phyloP scores from a whole-genome alignment of 2,113 vertebrate genomes.

The Isurus oxyrinchus region DNA sequence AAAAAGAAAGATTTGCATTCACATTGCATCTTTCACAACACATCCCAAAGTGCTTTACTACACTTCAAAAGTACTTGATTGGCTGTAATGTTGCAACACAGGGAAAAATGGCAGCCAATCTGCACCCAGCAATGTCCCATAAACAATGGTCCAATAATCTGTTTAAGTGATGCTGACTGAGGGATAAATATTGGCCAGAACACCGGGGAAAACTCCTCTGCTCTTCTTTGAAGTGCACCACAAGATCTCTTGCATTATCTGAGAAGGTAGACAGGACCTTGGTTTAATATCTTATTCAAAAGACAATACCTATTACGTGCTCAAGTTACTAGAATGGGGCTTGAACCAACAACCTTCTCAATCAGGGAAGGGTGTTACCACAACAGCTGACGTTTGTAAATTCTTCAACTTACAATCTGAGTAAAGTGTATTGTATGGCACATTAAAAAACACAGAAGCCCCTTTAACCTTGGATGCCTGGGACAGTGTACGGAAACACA shows the following conservation, averaged over 20 bases:
- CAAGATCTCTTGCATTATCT: not conserved
- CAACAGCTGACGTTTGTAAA: not conserved
- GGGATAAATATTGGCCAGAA: not conserved
- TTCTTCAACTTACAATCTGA: not conserved
- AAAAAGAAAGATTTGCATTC: not conserved
- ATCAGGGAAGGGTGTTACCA: not conserved
- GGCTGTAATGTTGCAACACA: not conserved
- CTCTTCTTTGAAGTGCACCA: not conserved
- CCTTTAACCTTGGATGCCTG: not conserved
- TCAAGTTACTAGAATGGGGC: not conserved
- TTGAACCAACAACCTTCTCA: not conserved
- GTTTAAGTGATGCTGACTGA: not conserved
- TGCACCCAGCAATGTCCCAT: not conserved
- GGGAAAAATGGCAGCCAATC: not conserved
- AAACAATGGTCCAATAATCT: not conserved
- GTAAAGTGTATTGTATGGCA: not conserved
- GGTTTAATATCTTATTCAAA: not conserved
- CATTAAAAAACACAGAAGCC: not conserved
- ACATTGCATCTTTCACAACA: not conserved
- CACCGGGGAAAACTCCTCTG: not conserved
- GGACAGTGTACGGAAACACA: not conserved
- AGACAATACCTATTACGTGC: not conserved
- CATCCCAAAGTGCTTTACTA: not conserved
- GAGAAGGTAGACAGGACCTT: not conserved
- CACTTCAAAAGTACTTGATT: not conserved